Conservation (phyloP, 2,888 invertebrate genomes). For the Tetropium fuscum region DNA sequence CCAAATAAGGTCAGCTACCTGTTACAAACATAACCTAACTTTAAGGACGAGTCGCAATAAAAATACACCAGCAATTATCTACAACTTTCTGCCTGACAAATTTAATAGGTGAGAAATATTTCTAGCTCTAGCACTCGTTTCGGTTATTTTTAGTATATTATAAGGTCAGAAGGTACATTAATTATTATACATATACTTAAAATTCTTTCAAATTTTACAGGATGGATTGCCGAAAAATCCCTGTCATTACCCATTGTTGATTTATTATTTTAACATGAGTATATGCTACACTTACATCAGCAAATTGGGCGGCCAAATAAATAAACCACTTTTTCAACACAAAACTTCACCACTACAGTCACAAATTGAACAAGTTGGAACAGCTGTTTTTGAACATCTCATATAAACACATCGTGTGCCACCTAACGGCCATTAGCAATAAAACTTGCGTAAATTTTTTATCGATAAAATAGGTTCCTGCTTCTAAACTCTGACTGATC, state of each 20-base stretch:
- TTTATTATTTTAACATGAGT: too few species aligned
- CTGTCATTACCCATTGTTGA: too few species aligned
- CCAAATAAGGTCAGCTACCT: slow-evolving; percentile 33
- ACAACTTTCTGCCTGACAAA: too few species aligned
- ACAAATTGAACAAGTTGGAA: slow-evolving; percentile 22
- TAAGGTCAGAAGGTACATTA: slow-evolving; percentile 15
- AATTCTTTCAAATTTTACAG: not conserved
- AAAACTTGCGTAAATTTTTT: not conserved
- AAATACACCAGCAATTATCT: too few species aligned
- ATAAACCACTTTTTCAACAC: slow-evolving; percentile 17
- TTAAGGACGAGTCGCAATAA: too few species aligned
- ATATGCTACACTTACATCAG: slow-evolving; percentile 13
- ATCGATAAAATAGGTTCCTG: too few species aligned
- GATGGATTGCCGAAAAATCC: not conserved
- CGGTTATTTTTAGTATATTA: slow-evolving; percentile 17
- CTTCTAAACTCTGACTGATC: too few species aligned
- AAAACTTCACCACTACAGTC: slow-evolving; percentile 13
- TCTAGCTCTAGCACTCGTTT: slow-evolving; percentile 1
- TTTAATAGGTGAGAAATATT: too few species aligned
- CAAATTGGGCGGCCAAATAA: slow-evolving; percentile 1
- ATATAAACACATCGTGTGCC: not conserved
- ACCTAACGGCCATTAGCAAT: not conserved
- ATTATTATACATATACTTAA: not conserved
- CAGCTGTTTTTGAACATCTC: slow-evolving; percentile 20
- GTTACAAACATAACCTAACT: slow-evolving; percentile 31